Evolutionary conservation across 2,797 vertebrate genomes (phyloP).

Genomic region (Eutrigla gurnardus): DNA sequence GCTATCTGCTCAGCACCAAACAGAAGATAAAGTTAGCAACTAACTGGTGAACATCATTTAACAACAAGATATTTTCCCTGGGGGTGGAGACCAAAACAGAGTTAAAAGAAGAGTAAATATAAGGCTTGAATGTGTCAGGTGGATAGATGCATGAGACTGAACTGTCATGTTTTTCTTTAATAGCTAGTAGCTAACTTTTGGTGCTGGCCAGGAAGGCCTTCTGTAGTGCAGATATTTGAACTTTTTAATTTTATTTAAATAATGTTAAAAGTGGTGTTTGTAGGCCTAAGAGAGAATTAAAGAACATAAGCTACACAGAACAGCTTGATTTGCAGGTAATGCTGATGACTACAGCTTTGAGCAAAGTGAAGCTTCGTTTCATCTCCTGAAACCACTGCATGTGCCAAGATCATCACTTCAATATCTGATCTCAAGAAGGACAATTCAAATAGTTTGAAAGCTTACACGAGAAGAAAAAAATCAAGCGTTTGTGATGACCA

Average conservation of each 20-base stretch:
- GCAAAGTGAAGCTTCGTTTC: not conserved
- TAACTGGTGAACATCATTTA: not conserved
- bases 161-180: not conserved
- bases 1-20: not conserved
- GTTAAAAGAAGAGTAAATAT: not conserved
- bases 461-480: not conserved
- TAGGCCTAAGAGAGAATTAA: too few species aligned
- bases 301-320: not conserved
- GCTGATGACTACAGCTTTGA: constrained; percentile 7
- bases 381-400: not conserved
- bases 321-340: not conserved
- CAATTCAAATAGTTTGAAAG: not conserved
- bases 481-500: not conserved
- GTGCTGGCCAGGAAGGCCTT: too few species aligned
- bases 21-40: not conserved
- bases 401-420: not conserved
- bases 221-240: too few species aligned
- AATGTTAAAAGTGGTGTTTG: too few species aligned
- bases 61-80: not conserved
- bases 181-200: too few species aligned
- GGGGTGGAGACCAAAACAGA: not conserved
- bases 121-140: not conserved
- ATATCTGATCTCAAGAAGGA: not conserved
- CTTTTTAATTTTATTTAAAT: too few species aligned
- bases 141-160: not conserved